Evolutionary conservation across 2,888 invertebrate genomes (phyloP), one percentile per base, ranked within the genome.

Genomic region (Tromatobia lineatoria): DNA sequence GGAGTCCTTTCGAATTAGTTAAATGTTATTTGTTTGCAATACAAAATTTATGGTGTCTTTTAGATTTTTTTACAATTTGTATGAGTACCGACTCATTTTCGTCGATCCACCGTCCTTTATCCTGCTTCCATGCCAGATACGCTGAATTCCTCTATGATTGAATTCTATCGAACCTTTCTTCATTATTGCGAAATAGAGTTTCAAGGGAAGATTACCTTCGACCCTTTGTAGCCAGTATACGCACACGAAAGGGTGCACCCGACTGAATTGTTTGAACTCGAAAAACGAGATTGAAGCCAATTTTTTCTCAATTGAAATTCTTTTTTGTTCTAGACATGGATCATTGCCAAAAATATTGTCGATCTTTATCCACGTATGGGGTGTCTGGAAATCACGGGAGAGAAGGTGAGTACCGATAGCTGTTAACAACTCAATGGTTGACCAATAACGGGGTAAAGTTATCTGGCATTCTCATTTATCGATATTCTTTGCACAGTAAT

Each of bases 321-420:
- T 83, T 87, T 83, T 87, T 85, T 90, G 89, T 90, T 91, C 82
- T 89, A 91, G 91, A 88, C 90, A 89, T 88, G 88, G 88, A 90
- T 88, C 89, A 87, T 89, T 89, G 88, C 90, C 90, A 89, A 89
- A 89, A 89, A 89, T 89, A 89, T 90, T 90, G 90, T 88, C 89
- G 90, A 90, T 88, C 90, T 89, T 87, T 90, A 87, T 90, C 87
- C 90, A 88, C 88, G 89, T 86, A 87, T 86, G 87, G 88, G 88
- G 86, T 88, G 83, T 88, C 87, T 85, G 88, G 90, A 88, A 87
- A 89, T 89, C 88, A 88, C 88, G 88, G 87, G 67, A 86, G 88
- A 80, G 88, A 88, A 87, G 88, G 91, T 90, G 85, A 89, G 91
- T 81, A 29, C 66, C 25, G 38, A 52, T 6, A 8, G 15, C 13